Evolutionary conservation across 2,113 vertebrate genomes (phyloP).

Genomic region (Polypterus bichir): DNA sequence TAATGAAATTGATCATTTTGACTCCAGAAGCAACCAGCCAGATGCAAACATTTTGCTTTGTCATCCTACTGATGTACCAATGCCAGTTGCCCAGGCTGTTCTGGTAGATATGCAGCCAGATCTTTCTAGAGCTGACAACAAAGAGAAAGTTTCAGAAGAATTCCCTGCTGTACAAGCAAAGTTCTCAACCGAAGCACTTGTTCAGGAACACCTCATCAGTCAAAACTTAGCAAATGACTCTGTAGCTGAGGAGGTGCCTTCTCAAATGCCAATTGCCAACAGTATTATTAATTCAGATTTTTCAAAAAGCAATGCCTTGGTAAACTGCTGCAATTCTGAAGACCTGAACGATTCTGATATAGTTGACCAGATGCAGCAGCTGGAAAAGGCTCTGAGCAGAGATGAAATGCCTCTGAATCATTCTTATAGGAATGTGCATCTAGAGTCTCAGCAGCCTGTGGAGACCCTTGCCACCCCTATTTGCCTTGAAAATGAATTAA

Average conservation of each 20-base stretch:
- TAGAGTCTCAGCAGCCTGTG: not conserved
- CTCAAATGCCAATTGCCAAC: not conserved
- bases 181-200: slow-evolving; percentile 19
- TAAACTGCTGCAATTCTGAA: slow-evolving; percentile 8
- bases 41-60: not conserved
- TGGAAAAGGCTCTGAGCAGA: slow-evolving; percentile 33
- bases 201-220: slow-evolving; percentile 5
- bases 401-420: slow-evolving; percentile 11
- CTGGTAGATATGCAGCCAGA: not conserved
- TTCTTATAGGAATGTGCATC: slow-evolving; percentile 1
- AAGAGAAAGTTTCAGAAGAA: not conserved
- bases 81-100: slow-evolving; percentile 10
- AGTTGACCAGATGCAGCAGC: slow-evolving; percentile 29
- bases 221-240: fast-evolving
- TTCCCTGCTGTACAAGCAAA: slow-evolving; percentile 12
- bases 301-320: slow-evolving; percentile 11
- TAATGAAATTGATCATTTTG: not conserved
- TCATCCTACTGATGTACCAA: slow-evolving; percentile 12
- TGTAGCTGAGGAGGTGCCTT: not conserved
- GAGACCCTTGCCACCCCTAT: not conserved
- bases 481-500: slow-evolving; percentile 8
- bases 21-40: not conserved
- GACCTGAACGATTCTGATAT: slow-evolving; percentile 19
- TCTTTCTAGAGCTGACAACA: not conserved
- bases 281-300: slow-evolving; percentile 3